Percentiles rank a stretch among this genome's conserved stretches.
Evolutionary conservation across 2,113 vertebrate species (phyloP).

Genomic region (Prolemur simus): DNA sequence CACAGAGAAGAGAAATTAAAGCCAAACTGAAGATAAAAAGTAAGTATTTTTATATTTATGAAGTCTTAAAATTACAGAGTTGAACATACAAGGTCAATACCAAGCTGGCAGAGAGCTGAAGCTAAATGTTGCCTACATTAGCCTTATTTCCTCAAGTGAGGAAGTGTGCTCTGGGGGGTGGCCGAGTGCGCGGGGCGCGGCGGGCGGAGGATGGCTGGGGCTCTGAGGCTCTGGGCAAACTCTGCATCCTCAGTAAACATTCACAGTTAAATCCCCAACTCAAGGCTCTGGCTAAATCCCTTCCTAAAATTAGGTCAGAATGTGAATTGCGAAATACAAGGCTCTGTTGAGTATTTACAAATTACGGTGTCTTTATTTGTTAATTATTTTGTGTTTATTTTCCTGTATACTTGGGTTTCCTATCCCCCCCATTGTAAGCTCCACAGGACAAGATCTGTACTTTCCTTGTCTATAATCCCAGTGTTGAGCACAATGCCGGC

Average conservation of each 20-base stretch:
- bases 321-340: neutral
- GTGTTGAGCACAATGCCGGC: neutral
- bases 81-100: constrained; percentile 73
- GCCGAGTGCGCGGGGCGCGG: neutral
- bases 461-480: neutral
- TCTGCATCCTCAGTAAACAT: neutral
- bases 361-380: neutral
- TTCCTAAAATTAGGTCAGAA: neutral
- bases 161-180: neutral
- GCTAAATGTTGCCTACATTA: constrained; percentile 38
- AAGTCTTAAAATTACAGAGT: constrained; percentile 76
- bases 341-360: neutral
- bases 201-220: accelerated
- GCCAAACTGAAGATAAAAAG: constrained; percentile 78
- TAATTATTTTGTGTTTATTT: neutral
- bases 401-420: neutral
- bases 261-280: neutral
- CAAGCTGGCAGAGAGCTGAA: constrained; percentile 50
- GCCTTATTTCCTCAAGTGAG: constrained; percentile 54
- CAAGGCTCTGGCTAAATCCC: neutral
- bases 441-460: neutral
- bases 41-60: constrained; percentile 77
- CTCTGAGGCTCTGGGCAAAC: neutral
- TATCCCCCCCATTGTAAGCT: neutral
- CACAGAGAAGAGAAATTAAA: constrained; percentile 76